Conservation (phyloP, 2,888 invertebrate genomes). For the Parelbella ahira region DNA sequence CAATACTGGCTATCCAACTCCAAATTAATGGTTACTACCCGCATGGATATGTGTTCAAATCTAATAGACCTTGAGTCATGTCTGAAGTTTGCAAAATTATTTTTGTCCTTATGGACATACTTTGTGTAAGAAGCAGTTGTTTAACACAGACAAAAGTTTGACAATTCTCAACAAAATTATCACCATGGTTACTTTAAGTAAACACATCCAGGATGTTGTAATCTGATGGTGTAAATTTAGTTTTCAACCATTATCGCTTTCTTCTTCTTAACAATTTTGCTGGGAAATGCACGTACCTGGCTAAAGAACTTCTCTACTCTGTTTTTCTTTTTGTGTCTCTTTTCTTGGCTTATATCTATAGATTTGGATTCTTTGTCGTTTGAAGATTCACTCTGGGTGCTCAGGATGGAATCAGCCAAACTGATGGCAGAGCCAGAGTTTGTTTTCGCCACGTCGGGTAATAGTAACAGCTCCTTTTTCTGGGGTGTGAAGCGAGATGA, state of each 20-base stretch:
- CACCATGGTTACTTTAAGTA: no score
- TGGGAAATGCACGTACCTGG: constrained; percentile 3
- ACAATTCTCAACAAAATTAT: no score
- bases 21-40: no score
- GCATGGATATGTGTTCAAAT: no score
- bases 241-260: constrained; percentile 10
- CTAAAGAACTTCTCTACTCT: constrained; percentile 6
- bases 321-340: constrained; percentile 5
- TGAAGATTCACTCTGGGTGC: not conserved
- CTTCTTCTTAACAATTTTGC: constrained; percentile 12
- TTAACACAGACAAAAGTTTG: no score
- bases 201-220: no score
- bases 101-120: no score
- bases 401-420: not conserved
- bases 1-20: no score
- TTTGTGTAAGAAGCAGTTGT: no score
- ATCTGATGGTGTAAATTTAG: no score
- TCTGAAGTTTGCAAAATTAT: no score
- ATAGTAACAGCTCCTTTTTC: constrained; percentile 30
- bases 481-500: constrained; percentile 28
- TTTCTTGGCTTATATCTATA: not conserved
- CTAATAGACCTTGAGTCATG: no score
- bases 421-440: constrained; percentile 32
- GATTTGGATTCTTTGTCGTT: constrained; percentile 3
- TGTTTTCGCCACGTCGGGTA: constrained; percentile 33